phyloP scores from a whole-genome alignment of 2,113 vertebrate genomes.

The Odocoileus virginianus region DNA sequence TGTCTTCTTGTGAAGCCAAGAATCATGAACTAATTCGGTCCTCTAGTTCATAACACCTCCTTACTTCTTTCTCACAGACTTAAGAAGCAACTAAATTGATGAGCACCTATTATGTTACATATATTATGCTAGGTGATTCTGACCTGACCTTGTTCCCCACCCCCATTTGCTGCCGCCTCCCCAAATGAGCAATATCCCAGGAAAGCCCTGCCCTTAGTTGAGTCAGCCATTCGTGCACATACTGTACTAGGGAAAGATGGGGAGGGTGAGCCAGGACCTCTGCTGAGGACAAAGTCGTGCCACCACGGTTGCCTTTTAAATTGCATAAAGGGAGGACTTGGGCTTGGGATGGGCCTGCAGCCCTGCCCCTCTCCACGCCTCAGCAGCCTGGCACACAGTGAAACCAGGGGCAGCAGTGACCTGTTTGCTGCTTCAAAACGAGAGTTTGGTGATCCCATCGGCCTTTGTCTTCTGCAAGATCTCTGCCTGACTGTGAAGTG shows the following conservation, averaged over 20 bases:
- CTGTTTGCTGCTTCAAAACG: background rate
- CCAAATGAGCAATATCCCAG: background rate
- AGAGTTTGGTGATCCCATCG: background rate
- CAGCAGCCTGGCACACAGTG: background rate
- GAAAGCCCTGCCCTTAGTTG: background rate
- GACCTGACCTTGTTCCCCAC: background rate
- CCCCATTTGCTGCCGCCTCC: background rate
- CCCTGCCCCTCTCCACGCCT: background rate
- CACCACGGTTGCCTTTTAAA: background rate
- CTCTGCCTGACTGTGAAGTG: background rate
- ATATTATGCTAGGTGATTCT: background rate
- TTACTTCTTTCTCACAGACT: background rate
- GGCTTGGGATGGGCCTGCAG: background rate
- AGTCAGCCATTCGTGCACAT: background rate
- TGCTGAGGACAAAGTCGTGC: background rate
- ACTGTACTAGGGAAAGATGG: background rate
- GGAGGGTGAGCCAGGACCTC: background rate
- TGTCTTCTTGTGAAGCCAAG: constrained; percentile 7
- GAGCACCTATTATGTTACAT: background rate
- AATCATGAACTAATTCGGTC: background rate
- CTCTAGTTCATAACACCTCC: background rate
- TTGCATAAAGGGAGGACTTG: background rate
- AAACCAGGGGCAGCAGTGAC: background rate
- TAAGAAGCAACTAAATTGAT: background rate
- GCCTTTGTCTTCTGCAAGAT: background rate